These are phyloP conservation scores for Chalcis sispes DNA, from an alignment of 2,888 invertebrate species.

Conservation along the genomic window DNA sequence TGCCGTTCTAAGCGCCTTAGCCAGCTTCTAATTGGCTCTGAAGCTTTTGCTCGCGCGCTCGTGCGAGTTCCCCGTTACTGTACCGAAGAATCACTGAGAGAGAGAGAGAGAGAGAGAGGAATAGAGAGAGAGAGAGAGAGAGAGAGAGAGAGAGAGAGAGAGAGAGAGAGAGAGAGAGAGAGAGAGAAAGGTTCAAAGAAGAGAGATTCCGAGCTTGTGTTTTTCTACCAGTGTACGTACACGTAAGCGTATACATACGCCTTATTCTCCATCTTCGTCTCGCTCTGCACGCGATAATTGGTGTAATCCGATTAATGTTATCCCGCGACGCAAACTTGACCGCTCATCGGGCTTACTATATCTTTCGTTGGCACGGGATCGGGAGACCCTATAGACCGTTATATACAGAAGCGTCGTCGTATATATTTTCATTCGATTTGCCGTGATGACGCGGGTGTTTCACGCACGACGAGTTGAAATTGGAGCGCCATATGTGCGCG, in stretches of 20 bases:
- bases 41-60: constrained; percentile 47
- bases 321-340: constrained; percentile 52
- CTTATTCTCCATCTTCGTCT: no score
- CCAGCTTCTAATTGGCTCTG: constrained; percentile 61
- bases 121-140: not conserved
- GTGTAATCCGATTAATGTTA: constrained; percentile 63
- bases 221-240: no score
- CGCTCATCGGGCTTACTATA: not conserved
- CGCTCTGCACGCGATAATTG: no score
- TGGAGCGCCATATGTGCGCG: no score
- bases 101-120: not conserved
- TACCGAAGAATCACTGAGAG: no score
- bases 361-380: no score
- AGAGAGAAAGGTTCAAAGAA: no score
- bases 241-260: not conserved
- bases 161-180: constrained; percentile 30
- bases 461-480: not conserved
- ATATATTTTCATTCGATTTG: constrained; percentile 8
- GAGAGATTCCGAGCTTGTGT: no score
- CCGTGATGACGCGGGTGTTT: not conserved
- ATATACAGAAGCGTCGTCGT: not conserved
- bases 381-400: no score
- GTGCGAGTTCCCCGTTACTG: no score
- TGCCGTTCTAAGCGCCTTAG: constrained; percentile 61
- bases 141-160: constrained; percentile 23